Percentiles rank a stretch among this genome's conserved stretches.
Conservation (phyloP, 2,113 vertebrate genomes). For the Mus spicilegus region DNA sequence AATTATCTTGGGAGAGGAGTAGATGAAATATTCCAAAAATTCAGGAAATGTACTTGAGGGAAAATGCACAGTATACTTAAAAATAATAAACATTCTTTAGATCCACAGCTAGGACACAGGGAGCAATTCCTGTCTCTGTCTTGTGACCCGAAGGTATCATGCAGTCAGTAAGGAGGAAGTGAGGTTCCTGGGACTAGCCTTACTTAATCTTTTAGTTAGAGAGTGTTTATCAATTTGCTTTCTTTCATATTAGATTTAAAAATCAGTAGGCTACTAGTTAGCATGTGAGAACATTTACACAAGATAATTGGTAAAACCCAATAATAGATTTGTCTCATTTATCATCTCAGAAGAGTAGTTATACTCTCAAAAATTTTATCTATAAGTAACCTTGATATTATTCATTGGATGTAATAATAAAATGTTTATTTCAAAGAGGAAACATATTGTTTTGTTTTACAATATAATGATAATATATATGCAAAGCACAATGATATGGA, state of each 20-base stretch:
- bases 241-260: not conserved
- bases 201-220: not conserved
- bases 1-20: not conserved
- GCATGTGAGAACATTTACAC: not conserved
- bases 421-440: slow-evolving; percentile 1
- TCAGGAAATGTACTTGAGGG: not conserved
- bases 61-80: not conserved
- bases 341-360: not conserved
- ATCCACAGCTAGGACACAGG: not conserved
- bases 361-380: slow-evolving; percentile 17
- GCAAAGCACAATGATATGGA: not conserved
- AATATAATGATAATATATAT: not conserved
- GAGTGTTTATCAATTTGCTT: not conserved
- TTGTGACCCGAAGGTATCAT: not conserved
- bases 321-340: not conserved
- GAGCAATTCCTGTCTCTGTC: not conserved
- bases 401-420: not conserved
- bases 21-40: not conserved
- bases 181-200: not conserved
- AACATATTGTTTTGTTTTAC: not conserved
- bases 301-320: not conserved
- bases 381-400: slow-evolving; percentile 20
- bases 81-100: not conserved
- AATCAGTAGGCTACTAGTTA: not conserved
- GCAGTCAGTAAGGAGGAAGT: not conserved